Percentiles rank a stretch among this genome's conserved stretches.
Evolutionary conservation across 2,888 invertebrate genomes (phyloP).

Genomic region (Schizotus pectinicornis): DNA sequence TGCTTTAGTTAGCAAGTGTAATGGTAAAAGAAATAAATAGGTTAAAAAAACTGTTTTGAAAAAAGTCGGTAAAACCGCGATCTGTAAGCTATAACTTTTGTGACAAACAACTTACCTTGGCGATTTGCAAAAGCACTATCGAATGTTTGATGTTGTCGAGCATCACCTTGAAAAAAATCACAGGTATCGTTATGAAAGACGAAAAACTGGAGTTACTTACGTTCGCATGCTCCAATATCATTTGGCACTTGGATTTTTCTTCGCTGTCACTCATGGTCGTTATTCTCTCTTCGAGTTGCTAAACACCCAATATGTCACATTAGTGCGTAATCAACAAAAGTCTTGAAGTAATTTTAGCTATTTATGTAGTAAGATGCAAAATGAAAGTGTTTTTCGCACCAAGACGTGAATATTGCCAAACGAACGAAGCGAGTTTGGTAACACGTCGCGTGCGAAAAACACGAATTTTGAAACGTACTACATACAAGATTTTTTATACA

Average conservation of each 20-base stretch:
- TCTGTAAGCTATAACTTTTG: too few relatives aligned
- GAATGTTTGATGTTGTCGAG: conserved; percentile 98
- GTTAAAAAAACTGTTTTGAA: not conserved
- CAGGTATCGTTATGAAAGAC: not conserved
- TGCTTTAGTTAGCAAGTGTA: too few relatives aligned
- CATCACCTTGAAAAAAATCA: conserved; percentile 74
- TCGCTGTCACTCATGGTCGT: conserved; percentile 66
- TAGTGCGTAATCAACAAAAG: not conserved
- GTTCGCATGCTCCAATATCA: conserved; percentile 76
- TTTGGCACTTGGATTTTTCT: conserved; percentile 72
- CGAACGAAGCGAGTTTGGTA: too few relatives aligned
- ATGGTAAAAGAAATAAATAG: not conserved
- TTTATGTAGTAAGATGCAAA: too few relatives aligned
- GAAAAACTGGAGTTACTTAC: conserved; percentile 62
- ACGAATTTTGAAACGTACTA: too few relatives aligned
- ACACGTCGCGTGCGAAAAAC: too few relatives aligned
- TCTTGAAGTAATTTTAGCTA: not conserved
- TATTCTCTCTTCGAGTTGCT: conserved; percentile 74
- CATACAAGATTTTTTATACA: too few relatives aligned
- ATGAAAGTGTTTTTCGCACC: too few relatives aligned
- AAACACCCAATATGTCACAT: conserved; percentile 50
- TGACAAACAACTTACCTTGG: conserved; percentile 72
- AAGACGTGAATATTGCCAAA: too few relatives aligned
- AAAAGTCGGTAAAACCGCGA: conserved; percentile 6
- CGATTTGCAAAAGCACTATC: conserved; percentile 96